Percentiles rank a stretch among this genome's conserved stretches.
Evolutionary conservation across 2,888 invertebrate species (phyloP).

Genomic region (Baccha elongata): DNA sequence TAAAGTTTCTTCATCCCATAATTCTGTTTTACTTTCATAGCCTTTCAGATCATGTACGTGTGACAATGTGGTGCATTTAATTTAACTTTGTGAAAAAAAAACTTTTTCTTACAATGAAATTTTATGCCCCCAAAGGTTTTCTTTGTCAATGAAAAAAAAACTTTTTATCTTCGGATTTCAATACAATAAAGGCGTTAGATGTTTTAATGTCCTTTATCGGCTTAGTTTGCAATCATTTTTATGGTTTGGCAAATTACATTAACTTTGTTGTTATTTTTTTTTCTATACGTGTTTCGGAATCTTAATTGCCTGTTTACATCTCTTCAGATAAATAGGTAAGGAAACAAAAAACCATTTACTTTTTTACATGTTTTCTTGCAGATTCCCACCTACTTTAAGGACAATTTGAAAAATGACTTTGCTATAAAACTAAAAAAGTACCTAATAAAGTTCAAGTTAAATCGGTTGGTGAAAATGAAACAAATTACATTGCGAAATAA

Average conservation of each 20-base stretch:
- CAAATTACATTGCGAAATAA: too few species aligned
- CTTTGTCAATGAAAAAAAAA: constrained; percentile 27
- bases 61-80: constrained; percentile 32
- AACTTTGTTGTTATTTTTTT: constrained; percentile 9
- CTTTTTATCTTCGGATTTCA: constrained; percentile 10
- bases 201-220: constrained; percentile 39
- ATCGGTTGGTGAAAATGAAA: too few species aligned
- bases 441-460: too few species aligned
- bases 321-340: neutral
- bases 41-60: constrained; percentile 7
- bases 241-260: constrained; percentile 36
- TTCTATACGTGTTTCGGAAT: constrained; percentile 25
- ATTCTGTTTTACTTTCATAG: neutral
- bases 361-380: too few species aligned
- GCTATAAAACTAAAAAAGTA: too few species aligned
- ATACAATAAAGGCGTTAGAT: constrained; percentile 25
- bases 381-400: too few species aligned
- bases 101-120: constrained; percentile 6
- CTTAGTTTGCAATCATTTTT: constrained; percentile 26
- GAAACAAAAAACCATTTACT: too few species aligned
- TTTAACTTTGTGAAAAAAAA: constrained; percentile 22
- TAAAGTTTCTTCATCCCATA: neutral
- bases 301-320: constrained; percentile 32
- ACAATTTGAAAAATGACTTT: too few species aligned
- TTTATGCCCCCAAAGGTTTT: neutral